Evolutionary conservation across 2,113 vertebrate species (phyloP).

Genomic region (Psophia crepitans): DNA sequence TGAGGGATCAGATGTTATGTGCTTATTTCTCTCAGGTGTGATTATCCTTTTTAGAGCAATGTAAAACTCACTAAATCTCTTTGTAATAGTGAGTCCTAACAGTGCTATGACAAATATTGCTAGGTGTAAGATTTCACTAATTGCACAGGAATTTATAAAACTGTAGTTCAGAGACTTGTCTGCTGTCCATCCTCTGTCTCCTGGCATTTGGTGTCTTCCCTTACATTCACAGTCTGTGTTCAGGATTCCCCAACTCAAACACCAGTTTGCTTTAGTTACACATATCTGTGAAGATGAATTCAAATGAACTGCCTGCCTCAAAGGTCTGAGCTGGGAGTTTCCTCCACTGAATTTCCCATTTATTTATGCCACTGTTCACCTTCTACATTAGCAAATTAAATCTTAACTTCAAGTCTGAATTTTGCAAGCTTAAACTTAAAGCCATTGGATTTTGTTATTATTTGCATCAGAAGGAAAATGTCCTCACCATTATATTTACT

Average conservation of each 20-base stretch:
- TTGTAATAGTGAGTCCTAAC: neutral
- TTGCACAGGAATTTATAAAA: neutral
- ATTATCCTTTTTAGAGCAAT: neutral
- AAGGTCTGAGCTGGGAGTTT: neutral
- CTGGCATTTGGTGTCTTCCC: neutral
- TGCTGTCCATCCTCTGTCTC: neutral
- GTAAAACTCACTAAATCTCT: neutral
- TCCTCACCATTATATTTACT: neutral
- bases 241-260: neutral
- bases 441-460: neutral
- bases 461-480: neutral
- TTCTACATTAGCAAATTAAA: neutral
- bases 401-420: neutral
- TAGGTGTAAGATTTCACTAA: neutral
- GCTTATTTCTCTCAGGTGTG: neutral
- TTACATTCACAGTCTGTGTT: neutral
- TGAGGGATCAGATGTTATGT: neutral
- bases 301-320: neutral
- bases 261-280: neutral
- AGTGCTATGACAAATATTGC: neutral
- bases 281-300: neutral
- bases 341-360: neutral
- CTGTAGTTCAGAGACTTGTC: neutral
- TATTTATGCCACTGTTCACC: neutral
- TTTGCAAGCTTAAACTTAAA: neutral